phyloP scores from a whole-genome alignment of 2,888 invertebrate species.

The Perdita meconis region DNA sequence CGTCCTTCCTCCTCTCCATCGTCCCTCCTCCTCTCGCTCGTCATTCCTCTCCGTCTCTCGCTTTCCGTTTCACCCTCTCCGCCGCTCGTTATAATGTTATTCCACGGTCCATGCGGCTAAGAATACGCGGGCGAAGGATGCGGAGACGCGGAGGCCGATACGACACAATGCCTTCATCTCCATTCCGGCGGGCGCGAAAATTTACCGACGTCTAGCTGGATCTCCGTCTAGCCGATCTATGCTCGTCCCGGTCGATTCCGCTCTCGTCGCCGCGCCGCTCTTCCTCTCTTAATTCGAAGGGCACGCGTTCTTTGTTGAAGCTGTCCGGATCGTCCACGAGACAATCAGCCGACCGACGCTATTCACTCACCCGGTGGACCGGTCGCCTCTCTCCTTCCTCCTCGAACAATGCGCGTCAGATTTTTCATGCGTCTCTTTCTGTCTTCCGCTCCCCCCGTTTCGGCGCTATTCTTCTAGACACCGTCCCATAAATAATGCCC shows the following conservation, averaged over 20 bases:
- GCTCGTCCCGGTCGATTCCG: conserved; percentile 12
- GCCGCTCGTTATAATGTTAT: conserved; percentile 73
- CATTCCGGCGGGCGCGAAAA: conserved; percentile 74
- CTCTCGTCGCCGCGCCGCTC: neutral
- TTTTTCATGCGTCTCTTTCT: conserved; percentile 29
- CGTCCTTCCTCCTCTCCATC: conserved; percentile 58
- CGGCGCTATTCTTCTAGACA: conserved; percentile 17
- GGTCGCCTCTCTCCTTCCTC: conserved; percentile 3
- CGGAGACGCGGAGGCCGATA: conserved; percentile 52
- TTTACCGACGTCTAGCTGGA: conserved; percentile 61
- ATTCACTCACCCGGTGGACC: conserved; percentile 21
- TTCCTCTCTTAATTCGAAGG: conserved; percentile 41
- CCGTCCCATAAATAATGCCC: conserved; percentile 28
- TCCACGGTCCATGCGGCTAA: conserved; percentile 69
- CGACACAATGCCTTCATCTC: conserved; percentile 77
- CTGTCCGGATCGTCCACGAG: conserved; percentile 37
- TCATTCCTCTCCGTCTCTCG: conserved; percentile 30
- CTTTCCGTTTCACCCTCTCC: conserved; percentile 41
- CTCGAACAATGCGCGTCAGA: conserved; percentile 27
- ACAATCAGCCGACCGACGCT: conserved; percentile 25
- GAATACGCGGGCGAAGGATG: conserved; percentile 66
- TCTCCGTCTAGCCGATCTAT: conserved; percentile 11
- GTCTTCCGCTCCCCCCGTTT: neutral
- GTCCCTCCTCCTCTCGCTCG: conserved; percentile 26
- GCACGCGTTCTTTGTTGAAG: conserved; percentile 48